Percentiles rank a stretch among this genome's conserved stretches.
Conservation (phyloP, 30 jellyfish, hydroid and myxozoan genomes). For the Aurelia coerulea region DNA sequence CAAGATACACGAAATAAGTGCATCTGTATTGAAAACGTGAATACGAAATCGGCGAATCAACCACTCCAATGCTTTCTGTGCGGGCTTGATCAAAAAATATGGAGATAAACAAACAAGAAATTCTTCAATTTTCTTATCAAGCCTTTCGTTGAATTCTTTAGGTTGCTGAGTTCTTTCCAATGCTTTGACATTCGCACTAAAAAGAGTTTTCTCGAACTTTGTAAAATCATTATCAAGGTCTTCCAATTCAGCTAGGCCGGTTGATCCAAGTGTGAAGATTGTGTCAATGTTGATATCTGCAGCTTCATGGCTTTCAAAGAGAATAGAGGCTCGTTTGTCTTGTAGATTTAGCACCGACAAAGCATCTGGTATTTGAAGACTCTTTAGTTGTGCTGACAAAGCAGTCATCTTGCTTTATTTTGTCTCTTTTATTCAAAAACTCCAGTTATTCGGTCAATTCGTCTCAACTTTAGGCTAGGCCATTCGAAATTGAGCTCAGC, state of each 20-base stretch:
- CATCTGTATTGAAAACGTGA: slow-evolving; percentile 65
- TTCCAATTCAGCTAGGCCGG: slow-evolving; percentile 78
- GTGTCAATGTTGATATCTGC: slow-evolving; percentile 82
- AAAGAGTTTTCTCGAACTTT: slow-evolving; percentile 67
- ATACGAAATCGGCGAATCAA: slow-evolving; percentile 82
- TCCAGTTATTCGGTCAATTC: no score
- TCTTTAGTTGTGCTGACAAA: slow-evolving; percentile 75
- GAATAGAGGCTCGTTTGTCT: slow-evolving; percentile 70
- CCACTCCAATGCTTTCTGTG: slow-evolving; percentile 89
- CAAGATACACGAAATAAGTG: slow-evolving; percentile 69
- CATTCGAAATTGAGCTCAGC: no score
- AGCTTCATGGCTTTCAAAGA: slow-evolving; percentile 87
- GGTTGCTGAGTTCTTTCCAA: slow-evolving; percentile 74
- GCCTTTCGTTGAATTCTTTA: slow-evolving; percentile 56
- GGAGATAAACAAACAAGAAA: slow-evolving; percentile 76
- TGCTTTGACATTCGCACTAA: slow-evolving; percentile 48
- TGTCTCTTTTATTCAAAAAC: no score
- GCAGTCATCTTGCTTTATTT: slow-evolving; percentile 49
- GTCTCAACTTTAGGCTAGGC: no score
- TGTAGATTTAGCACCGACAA: slow-evolving; percentile 41
- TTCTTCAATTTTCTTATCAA: slow-evolving; percentile 53
- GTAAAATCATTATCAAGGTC: slow-evolving; percentile 63
- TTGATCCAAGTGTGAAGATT: slow-evolving; percentile 67
- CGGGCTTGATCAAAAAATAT: slow-evolving; percentile 82
- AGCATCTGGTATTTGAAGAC: slow-evolving; percentile 86